phyloP scores from a whole-genome alignment of 2,113 vertebrate species.

The human region GRCh38 chr4:79814501-79815000 shows the following conservation, averaged over 20 bases:
- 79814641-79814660: not conserved
- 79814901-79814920: not conserved
- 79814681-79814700: not conserved
- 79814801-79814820: not conserved
- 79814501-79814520: not conserved
- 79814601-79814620: not conserved
- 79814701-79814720: not conserved
- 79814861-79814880: slow-evolving; percentile 22
- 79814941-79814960: not conserved
- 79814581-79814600: not conserved
- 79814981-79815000: not conserved
- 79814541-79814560: not conserved
- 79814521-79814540: not conserved
- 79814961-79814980: not conserved
- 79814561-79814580: not conserved
- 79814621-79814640: not conserved
- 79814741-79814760: not conserved
- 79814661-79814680: not conserved
- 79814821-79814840: not conserved
- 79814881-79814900: not conserved
- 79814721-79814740: not conserved
- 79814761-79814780: not conserved
- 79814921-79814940: not conserved
- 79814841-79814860: not conserved
- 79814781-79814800: not conserved